phyloP scores from a whole-genome alignment of 2,113 vertebrate species.

The Muntiacus muntjak region DNA sequence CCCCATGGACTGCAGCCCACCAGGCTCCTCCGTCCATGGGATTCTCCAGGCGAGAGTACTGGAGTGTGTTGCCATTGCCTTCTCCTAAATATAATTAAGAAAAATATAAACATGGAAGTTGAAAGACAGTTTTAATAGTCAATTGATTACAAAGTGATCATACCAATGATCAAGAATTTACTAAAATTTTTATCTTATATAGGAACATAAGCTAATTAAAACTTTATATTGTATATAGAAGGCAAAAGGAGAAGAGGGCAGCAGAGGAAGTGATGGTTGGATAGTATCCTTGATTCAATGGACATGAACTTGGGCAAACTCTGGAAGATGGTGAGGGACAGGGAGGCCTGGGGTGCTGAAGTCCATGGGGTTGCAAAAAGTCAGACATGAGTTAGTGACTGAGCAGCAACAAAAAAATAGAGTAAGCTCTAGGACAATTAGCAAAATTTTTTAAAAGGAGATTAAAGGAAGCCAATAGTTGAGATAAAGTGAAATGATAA shows the following conservation, averaged over 20 bases:
- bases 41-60: too few relatives aligned
- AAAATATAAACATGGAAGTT: not conserved
- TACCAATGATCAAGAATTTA: not conserved
- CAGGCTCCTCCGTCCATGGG: too few relatives aligned
- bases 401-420: not conserved
- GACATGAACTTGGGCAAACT: not conserved
- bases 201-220: not conserved
- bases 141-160: not conserved
- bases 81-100: not conserved
- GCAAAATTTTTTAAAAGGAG: not conserved
- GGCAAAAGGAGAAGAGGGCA: not conserved
- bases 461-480: not conserved
- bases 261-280: not conserved
- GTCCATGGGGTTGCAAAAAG: not conserved
- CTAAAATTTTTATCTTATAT: not conserved
- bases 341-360: not conserved
- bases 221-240: not conserved
- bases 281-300: not conserved
- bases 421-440: not conserved
- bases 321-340: not conserved
- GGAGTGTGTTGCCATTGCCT: too few relatives aligned
- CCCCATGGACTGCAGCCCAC: too few relatives aligned
- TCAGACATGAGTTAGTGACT: too few relatives aligned
- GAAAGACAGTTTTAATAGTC: not conserved
- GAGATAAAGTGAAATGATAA: constrained; percentile 2